Evolutionary conservation across 2,113 vertebrate genomes (phyloP).

Genomic region (Herpetotheres cachinnans): DNA sequence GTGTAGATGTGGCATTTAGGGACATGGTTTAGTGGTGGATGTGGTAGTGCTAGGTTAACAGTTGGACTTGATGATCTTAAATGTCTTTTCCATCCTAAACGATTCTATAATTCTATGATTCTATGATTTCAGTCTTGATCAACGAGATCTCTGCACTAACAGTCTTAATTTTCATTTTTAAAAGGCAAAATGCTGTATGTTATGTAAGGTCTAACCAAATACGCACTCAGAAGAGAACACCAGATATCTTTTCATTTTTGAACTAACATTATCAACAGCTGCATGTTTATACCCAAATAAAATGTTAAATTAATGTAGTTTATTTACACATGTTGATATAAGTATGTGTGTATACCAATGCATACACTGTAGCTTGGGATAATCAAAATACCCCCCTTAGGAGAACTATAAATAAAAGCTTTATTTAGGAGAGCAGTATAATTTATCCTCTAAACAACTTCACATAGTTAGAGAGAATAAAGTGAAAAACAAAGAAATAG

Average conservation of each 20-base stretch:
- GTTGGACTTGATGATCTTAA: neutral
- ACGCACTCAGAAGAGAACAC: neutral
- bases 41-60: neutral
- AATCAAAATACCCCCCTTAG: neutral
- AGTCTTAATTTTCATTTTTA: neutral
- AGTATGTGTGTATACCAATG: neutral
- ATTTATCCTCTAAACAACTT: constrained; percentile 2
- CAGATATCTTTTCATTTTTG: neutral
- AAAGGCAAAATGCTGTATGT: neutral
- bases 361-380: neutral
- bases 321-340: neutral
- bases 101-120: neutral
- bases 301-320: neutral
- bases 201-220: neutral
- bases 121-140: neutral
- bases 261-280: neutral
- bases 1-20: neutral
- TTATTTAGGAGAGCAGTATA: neutral
- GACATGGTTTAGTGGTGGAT: neutral
- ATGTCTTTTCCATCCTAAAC: neutral
- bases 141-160: neutral
- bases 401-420: neutral
- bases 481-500: constrained; percentile 3
- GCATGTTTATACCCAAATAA: neutral
- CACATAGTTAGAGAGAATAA: neutral